Conservation (phyloP, 2,797 vertebrate genomes). For the Psittacula echo region DNA sequence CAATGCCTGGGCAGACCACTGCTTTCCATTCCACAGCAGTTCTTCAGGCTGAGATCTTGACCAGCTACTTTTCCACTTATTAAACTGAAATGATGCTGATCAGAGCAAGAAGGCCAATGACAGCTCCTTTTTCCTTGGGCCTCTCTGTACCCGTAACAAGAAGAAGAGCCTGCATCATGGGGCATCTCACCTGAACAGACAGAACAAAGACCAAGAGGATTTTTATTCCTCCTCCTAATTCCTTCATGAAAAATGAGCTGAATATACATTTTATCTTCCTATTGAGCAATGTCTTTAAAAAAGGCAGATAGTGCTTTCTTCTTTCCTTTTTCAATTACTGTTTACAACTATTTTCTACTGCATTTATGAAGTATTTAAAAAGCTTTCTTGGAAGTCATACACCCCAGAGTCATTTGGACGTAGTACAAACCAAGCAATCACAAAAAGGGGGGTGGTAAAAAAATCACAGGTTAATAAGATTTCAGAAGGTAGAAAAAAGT, state of each 20-base stretch:
- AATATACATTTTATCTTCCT: neutral
- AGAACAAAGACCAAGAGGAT: neutral
- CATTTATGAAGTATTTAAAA: constrained; percentile 31
- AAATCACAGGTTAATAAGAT: constrained; percentile 35
- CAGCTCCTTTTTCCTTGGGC: neutral
- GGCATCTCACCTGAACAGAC: neutral
- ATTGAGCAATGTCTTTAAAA: neutral
- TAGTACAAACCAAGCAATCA: constrained; percentile 11
- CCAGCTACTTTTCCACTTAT: neutral
- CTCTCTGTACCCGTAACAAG: fast-evolving
- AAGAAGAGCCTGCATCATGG: fast-evolving
- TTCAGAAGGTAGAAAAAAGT: constrained; percentile 17
- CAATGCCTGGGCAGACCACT: neutral
- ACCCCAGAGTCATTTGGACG: constrained; percentile 9
- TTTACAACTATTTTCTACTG: constrained; percentile 15
- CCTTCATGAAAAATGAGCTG: neutral
- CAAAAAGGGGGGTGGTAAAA: neutral
- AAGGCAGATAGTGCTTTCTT: neutral
- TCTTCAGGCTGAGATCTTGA: neutral
- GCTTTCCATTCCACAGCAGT: neutral
- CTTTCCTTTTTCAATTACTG: constrained; percentile 43
- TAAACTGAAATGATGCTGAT: neutral
- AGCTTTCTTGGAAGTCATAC: constrained; percentile 4
- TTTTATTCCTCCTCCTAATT: neutral
- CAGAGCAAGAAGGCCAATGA: neutral